These are phyloP conservation scores for Lampris incognitus DNA, from an alignment of 2,113 vertebrate genomes.

Conservation along the genomic window DNA sequence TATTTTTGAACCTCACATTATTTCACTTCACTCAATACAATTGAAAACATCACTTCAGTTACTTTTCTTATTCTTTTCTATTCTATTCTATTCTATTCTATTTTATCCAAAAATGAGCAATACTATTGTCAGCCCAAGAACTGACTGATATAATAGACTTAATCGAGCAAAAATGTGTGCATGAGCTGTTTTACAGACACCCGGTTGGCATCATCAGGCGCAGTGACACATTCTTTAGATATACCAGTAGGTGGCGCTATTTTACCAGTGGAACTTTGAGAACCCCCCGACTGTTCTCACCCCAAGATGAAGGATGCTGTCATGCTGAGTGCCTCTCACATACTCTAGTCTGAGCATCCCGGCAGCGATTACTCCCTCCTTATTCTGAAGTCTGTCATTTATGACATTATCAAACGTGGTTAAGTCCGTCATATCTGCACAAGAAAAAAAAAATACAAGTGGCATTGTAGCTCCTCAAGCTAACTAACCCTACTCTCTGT, in stretches of 20 bases:
- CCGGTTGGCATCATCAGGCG: background rate
- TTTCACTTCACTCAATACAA: too few species aligned
- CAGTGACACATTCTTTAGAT: slow-evolving; percentile 22
- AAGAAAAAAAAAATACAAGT: slow-evolving; percentile 67
- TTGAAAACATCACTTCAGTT: too few species aligned
- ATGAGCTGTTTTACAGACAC: slow-evolving; percentile 26
- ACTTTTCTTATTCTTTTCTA: background rate
- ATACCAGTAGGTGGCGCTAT: slow-evolving; percentile 77
- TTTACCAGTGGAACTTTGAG: slow-evolving; percentile 78
- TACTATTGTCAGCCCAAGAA: background rate
- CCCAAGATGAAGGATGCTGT: slow-evolving; percentile 82
- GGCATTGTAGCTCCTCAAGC: slow-evolving; percentile 72
- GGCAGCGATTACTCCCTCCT: slow-evolving; percentile 81
- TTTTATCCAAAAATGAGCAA: too few species aligned
- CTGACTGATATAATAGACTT: background rate
- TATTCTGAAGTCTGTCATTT: slow-evolving; percentile 76
- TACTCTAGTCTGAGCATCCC: slow-evolving; percentile 78
- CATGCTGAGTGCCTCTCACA: slow-evolving; percentile 79
- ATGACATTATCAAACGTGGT: slow-evolving; percentile 75
- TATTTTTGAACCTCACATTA: too few species aligned
- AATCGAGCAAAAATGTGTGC: too few species aligned
- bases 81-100: slow-evolving; percentile 1
- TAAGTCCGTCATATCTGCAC: slow-evolving; percentile 58
- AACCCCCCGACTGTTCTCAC: slow-evolving; percentile 78
- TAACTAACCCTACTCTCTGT: slow-evolving; percentile 38